phyloP scores from a whole-genome alignment of 2,797 vertebrate genomes.

The Ceryle rudis region DNA sequence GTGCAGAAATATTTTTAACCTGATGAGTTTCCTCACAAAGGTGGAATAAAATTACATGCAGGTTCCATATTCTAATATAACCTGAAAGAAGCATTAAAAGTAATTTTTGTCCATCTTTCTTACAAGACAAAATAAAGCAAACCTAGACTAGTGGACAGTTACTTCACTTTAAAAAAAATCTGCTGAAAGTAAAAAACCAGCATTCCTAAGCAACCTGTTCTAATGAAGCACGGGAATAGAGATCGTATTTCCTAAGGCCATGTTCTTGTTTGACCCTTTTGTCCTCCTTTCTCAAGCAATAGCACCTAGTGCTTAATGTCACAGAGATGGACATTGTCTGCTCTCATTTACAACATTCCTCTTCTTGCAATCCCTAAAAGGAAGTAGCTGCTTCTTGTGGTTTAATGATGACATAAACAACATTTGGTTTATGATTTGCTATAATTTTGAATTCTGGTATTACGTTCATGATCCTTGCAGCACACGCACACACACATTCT shows the following conservation, averaged over 20 bases:
- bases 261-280: background rate
- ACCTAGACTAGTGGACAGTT: background rate
- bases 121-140: background rate
- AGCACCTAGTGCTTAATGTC: background rate
- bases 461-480: background rate
- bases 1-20: background rate
- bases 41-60: background rate
- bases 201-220: background rate
- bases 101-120: background rate
- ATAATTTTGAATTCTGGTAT: background rate
- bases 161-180: no score
- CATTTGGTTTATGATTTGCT: background rate
- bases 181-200: background rate
- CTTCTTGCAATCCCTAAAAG: background rate
- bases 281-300: background rate
- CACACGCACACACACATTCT: background rate
- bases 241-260: background rate
- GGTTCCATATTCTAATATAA: background rate
- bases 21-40: background rate
- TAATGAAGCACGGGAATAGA: background rate
- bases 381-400: background rate
- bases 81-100: background rate
- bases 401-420: background rate
- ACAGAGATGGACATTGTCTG: background rate
- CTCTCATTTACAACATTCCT: background rate